phyloP scores from a whole-genome alignment of 2,888 invertebrate species.

The Orgyia antiqua region DNA sequence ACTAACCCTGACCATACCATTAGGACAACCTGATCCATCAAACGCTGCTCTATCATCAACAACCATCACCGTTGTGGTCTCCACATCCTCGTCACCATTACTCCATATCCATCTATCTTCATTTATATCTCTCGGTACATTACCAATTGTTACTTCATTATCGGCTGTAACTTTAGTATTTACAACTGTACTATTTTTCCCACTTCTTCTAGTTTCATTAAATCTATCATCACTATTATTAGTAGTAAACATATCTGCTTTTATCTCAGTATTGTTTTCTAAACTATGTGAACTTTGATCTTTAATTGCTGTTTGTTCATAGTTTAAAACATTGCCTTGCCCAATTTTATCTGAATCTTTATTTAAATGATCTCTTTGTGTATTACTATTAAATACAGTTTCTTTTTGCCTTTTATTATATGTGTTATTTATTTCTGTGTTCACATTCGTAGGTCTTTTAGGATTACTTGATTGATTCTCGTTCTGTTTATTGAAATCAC shows the following conservation, averaged over 20 bases:
- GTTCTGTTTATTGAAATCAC: too few relatives aligned
- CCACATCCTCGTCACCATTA: constrained; percentile 4
- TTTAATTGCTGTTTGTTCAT: neutral
- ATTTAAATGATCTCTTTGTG: too few relatives aligned
- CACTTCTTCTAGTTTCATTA: neutral
- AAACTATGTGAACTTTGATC: constrained; percentile 3
- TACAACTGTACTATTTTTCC: neutral
- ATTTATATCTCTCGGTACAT: neutral
- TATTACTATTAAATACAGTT: too few relatives aligned
- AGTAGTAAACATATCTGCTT: constrained; percentile 2
- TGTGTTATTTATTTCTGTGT: too few relatives aligned
- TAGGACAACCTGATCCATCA: constrained; percentile 11
- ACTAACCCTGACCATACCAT: constrained; percentile 9
- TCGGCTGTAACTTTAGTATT: constrained; percentile 6
- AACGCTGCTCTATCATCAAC: constrained; percentile 21
- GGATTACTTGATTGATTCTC: too few relatives aligned
- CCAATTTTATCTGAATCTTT: too few relatives aligned
- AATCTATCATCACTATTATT: neutral
- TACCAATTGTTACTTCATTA: constrained; percentile 11
- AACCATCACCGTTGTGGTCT: constrained; percentile 1
- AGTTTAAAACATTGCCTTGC: too few relatives aligned
- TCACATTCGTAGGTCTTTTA: too few relatives aligned
- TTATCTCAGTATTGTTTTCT: constrained; percentile 1
- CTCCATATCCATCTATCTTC: constrained; percentile 22
- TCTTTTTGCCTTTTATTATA: too few relatives aligned